A percentile compares a stretch with the other conserved stretches of the same genome.
phyloP scores from a whole-genome alignment of 53 echinoderm and acorn worm genomes.

The Temnopleurus reevesii region DNA sequence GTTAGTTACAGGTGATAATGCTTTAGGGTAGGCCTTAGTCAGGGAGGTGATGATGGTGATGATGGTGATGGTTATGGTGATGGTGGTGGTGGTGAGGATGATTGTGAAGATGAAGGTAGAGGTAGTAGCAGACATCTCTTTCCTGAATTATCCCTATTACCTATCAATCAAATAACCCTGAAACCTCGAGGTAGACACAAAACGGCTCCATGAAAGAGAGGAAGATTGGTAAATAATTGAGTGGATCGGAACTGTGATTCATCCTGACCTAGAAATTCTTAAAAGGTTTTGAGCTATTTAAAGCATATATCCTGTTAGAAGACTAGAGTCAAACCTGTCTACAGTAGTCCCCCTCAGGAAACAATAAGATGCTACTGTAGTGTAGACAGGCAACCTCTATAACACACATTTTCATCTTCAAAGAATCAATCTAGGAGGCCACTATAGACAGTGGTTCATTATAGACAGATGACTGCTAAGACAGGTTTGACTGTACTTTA shows the following conservation, averaged over 20 bases:
- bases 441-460: no score
- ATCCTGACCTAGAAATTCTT: constrained; percentile 14
- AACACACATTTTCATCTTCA: no score
- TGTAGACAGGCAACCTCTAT: no score
- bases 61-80: background rate
- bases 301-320: background rate
- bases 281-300: background rate
- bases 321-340: no score
- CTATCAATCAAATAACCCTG: background rate
- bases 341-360: no score
- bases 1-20: background rate
- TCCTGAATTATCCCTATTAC: background rate
- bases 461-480: no score
- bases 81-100: background rate
- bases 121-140: no score
- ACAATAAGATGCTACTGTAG: no score
- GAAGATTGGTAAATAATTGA: constrained; percentile 2
- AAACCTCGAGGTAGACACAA: background rate
- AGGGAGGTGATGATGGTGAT: background rate
- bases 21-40: background rate
- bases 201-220: background rate
- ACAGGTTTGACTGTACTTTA: no score
- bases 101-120: no score
- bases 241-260: background rate
- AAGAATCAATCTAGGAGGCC: no score